Evolutionary conservation across 2,113 vertebrate genomes (phyloP).

Genomic region (cat (Felis catus)): F.catus_Fca126_mat1.0 CM031418.1:42608501-42609000

Average conservation of each 20-base stretch:
- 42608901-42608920: background rate
- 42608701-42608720: background rate
- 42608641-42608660: background rate
- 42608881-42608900: background rate
- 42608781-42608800: background rate
- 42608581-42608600: background rate
- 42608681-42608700: background rate
- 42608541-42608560: background rate
- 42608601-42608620: background rate
- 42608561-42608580: background rate
- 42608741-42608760: background rate
- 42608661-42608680: background rate
- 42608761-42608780: background rate
- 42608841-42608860: background rate
- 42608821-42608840: background rate
- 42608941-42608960: too few relatives aligned
- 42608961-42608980: too few relatives aligned
- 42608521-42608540: background rate
- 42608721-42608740: background rate
- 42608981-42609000: too few relatives aligned
- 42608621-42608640: background rate
- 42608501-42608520: background rate
- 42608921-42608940: background rate
- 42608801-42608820: background rate
- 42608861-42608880: background rate